Base-by-base conservation (phyloP, 2,797 vertebrate genomes). In the Microchirus variegatus region DNA sequence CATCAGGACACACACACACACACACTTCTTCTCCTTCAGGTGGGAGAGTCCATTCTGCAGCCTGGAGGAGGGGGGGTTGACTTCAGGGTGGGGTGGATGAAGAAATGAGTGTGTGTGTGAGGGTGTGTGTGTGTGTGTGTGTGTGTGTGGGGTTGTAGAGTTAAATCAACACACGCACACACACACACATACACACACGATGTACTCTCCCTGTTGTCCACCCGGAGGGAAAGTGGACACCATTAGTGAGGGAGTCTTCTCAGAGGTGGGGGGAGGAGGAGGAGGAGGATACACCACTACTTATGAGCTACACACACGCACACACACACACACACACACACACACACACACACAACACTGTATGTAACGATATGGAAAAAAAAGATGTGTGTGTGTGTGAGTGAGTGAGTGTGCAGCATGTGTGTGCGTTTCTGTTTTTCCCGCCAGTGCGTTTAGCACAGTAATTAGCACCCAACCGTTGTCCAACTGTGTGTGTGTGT, bases 391-490 rank as follows among this genome's bases (percentile, higher is more conserved):
- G 57, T 59, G 18, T 46, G 26, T 19, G n/a, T n/a, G 35, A 16
- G 18, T 2, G 18, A 11, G 9, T 3, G 11, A 2, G 19, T 1
- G 19, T 47, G 3, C 16, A 3, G 44, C n/a, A n/a, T 46, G 46
- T 49, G 47, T 22, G 22, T 22, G 22, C 5, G 47, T 49, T 63
- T 62, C 16, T 31, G 57, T 53, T 44, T 67, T 15, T 59, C 59
- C 61, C 12, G n/a, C 51, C 55, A 61, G 49, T 41, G 54, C 66
- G 72, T 74, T 87, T 83, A 83, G 69, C 78, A 63, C 77, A 1
- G 66, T 78, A 77, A 73, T 90, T 89, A 83, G 62, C 89, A 84
- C 85, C 79, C 81, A 65, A 59, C 36, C 60, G 13, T 42, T 36
- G 5, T 75, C 73, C 75, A 70, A 84, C 60, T 73, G 66, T 75